Percentiles rank a stretch among this genome's conserved stretches.
Conservation (phyloP, 2,888 invertebrate genomes). For the Andricus quercusramuli region DNA sequence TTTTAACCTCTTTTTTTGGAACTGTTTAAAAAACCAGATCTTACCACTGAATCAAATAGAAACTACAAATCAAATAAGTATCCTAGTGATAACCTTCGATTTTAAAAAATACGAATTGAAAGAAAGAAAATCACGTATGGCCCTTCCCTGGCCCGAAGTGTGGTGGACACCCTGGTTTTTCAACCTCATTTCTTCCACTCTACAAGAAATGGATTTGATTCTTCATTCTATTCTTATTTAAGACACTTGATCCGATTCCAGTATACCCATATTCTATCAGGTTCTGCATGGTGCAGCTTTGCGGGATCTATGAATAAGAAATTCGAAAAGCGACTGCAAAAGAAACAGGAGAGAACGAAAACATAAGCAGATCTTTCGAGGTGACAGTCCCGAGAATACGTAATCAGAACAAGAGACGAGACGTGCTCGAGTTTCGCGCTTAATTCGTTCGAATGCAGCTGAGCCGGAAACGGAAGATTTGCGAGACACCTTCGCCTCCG, state of each 20-base stretch:
- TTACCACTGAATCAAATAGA: too few species aligned
- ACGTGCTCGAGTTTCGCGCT: conserved; percentile 37
- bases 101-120: too few species aligned
- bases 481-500: conserved; percentile 39
- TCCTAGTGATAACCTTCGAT: too few species aligned
- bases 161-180: too few species aligned
- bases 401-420: conserved; percentile 37
- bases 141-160: too few species aligned
- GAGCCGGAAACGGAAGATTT: conserved; percentile 49
- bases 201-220: not conserved
- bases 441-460: conserved; percentile 45
- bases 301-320: conserved; percentile 28
- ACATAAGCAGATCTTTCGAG: conserved; percentile 9
- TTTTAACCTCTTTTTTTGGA: too few species aligned
- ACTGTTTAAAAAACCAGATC: too few species aligned
- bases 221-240: not conserved
- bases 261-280: conserved; percentile 6
- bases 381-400: conserved; percentile 37
- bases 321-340: conserved; percentile 14
- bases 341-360: not conserved
- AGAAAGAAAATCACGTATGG: too few species aligned
- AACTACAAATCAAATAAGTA: too few species aligned
- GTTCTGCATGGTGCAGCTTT: not conserved
- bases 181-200: not conserved
- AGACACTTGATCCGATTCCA: not conserved